Evolutionary conservation across 2,888 invertebrate genomes (phyloP).

Genomic region (Athrips mouffetella): DNA sequence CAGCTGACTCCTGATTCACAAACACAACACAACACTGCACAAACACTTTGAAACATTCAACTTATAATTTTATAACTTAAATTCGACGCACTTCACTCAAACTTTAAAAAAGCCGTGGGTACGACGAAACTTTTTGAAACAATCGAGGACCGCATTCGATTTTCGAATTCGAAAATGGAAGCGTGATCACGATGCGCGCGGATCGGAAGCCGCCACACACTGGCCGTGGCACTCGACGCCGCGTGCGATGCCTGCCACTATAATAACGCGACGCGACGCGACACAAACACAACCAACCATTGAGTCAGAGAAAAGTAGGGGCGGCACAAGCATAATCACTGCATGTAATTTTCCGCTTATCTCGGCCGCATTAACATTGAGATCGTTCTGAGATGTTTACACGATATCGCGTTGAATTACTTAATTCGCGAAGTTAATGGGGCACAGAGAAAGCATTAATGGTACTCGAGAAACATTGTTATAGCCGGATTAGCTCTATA

Average conservation of each 20-base stretch:
- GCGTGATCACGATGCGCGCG: slow-evolving; percentile 48
- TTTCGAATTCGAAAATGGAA: slow-evolving; percentile 36
- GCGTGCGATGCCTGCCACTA: slow-evolving; percentile 34
- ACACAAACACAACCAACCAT: slow-evolving; percentile 30
- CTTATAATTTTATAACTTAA: slow-evolving; percentile 21
- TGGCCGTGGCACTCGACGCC: slow-evolving; percentile 43
- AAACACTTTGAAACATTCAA: slow-evolving; percentile 13
- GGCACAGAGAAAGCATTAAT: slow-evolving; percentile 31
- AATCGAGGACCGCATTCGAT: slow-evolving; percentile 22
- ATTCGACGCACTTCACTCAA: slow-evolving; percentile 37
- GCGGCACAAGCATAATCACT: slow-evolving; percentile 49
- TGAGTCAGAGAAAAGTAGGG: slow-evolving; percentile 69
- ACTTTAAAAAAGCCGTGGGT: slow-evolving; percentile 63
- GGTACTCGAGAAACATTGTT: neutral
- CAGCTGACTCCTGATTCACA: slow-evolving; percentile 51
- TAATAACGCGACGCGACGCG: too few relatives aligned
- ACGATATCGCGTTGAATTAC: slow-evolving; percentile 20
- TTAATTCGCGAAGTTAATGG: slow-evolving; percentile 13
- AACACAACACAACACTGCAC: slow-evolving; percentile 42
- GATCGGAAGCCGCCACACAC: slow-evolving; percentile 64
- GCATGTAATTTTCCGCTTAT: slow-evolving; percentile 58
- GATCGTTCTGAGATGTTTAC: slow-evolving; percentile 33
- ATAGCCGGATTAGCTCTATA: neutral
- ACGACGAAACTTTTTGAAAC: slow-evolving; percentile 32
- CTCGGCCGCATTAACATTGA: slow-evolving; percentile 47